Conservation (phyloP, 1,140 invertebrate genomes). For the Planococcus citri region DNA sequence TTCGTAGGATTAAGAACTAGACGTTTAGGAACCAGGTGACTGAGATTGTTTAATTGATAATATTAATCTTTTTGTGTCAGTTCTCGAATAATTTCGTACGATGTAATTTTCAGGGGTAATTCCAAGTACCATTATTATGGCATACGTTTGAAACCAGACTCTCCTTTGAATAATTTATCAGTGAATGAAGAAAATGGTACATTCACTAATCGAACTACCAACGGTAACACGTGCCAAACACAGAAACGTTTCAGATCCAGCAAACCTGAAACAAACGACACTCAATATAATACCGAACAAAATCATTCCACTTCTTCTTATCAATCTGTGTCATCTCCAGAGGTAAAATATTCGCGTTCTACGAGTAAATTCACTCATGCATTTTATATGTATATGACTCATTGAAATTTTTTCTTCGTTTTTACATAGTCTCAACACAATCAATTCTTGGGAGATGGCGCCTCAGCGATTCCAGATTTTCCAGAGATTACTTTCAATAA, state of each 20-base stretch:
- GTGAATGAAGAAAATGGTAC: slow-evolving; percentile 14
- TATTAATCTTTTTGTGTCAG: neutral
- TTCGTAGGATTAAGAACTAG: slow-evolving; percentile 90
- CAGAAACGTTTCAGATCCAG: slow-evolving; percentile 20
- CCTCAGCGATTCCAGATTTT: slow-evolving; percentile 65
- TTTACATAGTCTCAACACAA: slow-evolving; percentile 27
- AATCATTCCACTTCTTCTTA: neutral
- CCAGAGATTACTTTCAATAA: slow-evolving; percentile 59
- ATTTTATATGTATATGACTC: neutral
- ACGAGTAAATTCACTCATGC: no score
- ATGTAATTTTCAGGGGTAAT: slow-evolving; percentile 62
- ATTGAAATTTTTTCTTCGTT: neutral
- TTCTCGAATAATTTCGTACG: neutral
- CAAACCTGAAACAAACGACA: neutral
- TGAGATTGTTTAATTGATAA: neutral
- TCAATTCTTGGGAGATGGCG: slow-evolving; percentile 34
- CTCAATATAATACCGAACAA: neutral
- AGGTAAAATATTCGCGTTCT: neutral
- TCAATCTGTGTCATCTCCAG: neutral
- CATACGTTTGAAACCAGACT: slow-evolving; percentile 87
- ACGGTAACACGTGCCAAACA: neutral
- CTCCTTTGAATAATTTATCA: slow-evolving; percentile 48
- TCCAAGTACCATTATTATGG: slow-evolving; percentile 99
- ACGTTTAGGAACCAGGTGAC: slow-evolving; percentile 78
- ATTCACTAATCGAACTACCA: neutral